Conservation (phyloP, 2,888 invertebrate species). For the Itoplectis maculator region DNA sequence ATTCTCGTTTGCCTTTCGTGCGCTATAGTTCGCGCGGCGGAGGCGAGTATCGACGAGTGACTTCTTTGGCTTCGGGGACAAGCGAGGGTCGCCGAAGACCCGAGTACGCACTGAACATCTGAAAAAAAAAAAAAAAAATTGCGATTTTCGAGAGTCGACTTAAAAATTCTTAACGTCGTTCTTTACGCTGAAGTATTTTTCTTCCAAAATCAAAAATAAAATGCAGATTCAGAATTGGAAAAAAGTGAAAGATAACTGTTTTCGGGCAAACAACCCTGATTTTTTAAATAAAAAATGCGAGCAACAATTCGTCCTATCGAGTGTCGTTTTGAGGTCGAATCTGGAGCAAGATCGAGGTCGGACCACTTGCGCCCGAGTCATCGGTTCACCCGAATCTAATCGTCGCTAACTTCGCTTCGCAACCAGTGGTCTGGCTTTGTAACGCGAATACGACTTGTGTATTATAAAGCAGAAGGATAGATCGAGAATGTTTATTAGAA, state of each 20-base stretch:
- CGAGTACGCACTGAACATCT: no score
- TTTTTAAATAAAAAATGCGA: constrained; percentile 26
- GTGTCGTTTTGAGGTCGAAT: constrained; percentile 61
- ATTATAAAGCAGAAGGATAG: constrained; percentile 11
- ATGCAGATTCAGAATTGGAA: no score
- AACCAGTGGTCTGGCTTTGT: constrained; percentile 9
- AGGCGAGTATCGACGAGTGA: constrained; percentile 66
- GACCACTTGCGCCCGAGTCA: constrained; percentile 53
- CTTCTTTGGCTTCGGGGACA: constrained; percentile 81
- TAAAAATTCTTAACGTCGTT: no score
- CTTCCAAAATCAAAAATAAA: no score
- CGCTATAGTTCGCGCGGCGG: not conserved
- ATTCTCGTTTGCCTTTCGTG: constrained; percentile 10
- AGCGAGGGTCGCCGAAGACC: constrained; percentile 82
- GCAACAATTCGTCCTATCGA: constrained; percentile 33
- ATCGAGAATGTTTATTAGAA: constrained; percentile 42
- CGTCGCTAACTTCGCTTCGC: constrained; percentile 17
- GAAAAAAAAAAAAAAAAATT: no score
- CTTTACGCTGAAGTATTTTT: no score
- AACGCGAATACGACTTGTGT: constrained; percentile 15
- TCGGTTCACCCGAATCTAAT: constrained; percentile 42
- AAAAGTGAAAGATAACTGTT: no score
- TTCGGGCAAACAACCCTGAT: no score
- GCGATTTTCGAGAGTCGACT: no score
- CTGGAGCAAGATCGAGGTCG: constrained; percentile 59